Conservation (phyloP, 2,888 invertebrate genomes). For the Papilio elwesi region DNA sequence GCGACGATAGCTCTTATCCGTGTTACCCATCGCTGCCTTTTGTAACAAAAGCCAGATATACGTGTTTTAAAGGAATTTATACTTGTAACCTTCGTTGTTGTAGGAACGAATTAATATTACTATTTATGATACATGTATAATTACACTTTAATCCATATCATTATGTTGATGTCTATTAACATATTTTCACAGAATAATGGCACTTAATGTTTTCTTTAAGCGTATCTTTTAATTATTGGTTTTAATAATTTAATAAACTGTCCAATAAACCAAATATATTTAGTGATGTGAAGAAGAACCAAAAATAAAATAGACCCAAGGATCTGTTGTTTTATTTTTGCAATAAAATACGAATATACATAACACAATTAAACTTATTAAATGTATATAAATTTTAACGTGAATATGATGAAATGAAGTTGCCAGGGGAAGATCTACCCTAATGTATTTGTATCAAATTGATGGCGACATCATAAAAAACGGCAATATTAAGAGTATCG, state of each 20-base stretch:
- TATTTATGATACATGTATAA: neutral
- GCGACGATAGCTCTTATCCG: slow-evolving; percentile 78
- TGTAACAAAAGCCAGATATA: slow-evolving; percentile 51
- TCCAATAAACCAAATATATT: neutral
- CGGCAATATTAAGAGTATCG: too few species aligned
- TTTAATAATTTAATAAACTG: neutral
- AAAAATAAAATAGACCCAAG: too few species aligned
- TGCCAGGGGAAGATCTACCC: too few species aligned
- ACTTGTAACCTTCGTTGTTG: neutral
- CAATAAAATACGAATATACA: neutral
- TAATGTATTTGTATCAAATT: too few species aligned
- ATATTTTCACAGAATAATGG: neutral
- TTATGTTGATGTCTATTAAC: neutral
- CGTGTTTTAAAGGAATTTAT: slow-evolving; percentile 58
- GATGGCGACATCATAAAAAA: too few species aligned
- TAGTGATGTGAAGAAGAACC: neutral
- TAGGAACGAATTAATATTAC: neutral
- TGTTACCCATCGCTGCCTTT: slow-evolving; percentile 66
- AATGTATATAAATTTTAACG: too few species aligned
- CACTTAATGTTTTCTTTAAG: neutral
- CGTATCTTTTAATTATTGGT: neutral
- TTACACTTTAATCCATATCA: neutral
- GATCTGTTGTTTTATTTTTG: neutral
- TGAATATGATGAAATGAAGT: too few species aligned
- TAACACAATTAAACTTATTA: too few species aligned